Percentiles rank a stretch among this genome's conserved stretches.
These are phyloP conservation scores for Tiaroga cobitis DNA, from an alignment of 2,797 vertebrate genomes.

Conservation along the genomic window DNA sequence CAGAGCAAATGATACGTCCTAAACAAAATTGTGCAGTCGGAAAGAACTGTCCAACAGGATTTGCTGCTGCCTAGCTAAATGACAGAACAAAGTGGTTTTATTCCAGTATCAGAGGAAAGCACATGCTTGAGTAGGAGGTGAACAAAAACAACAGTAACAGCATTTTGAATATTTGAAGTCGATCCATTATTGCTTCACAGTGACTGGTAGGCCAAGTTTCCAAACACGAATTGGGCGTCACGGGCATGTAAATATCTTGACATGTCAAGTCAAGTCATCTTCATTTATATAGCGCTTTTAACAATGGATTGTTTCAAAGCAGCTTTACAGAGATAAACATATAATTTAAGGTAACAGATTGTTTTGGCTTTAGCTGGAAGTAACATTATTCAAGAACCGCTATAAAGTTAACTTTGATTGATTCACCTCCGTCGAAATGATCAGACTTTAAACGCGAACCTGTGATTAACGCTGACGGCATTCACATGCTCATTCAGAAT, in stretches of 20 bases:
- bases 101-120: conserved; percentile 34
- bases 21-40: conserved; percentile 13
- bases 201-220: background rate
- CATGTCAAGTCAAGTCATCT: too few species aligned
- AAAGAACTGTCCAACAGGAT: conserved; percentile 33
- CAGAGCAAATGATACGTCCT: background rate
- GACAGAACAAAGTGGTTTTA: conserved; percentile 24
- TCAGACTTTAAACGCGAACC: too few species aligned
- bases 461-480: too few species aligned
- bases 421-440: too few species aligned
- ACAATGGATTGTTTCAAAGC: too few species aligned
- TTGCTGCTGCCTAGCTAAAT: conserved; percentile 37
- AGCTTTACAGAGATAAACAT: too few species aligned
- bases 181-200: background rate
- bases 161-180: background rate
- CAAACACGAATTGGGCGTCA: background rate
- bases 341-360: too few species aligned
- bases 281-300: too few species aligned
- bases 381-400: too few species aligned
- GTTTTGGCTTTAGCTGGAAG: too few species aligned
- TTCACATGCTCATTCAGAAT: too few species aligned
- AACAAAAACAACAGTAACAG: conserved; percentile 22
- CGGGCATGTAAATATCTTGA: conserved; percentile 12
- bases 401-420: too few species aligned
- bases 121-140: conserved; percentile 39